Evolutionary conservation across 2,113 vertebrate species (phyloP), one percentile per base, ranked within the genome.

Genomic region (Onychostoma macrolepis): DNA sequence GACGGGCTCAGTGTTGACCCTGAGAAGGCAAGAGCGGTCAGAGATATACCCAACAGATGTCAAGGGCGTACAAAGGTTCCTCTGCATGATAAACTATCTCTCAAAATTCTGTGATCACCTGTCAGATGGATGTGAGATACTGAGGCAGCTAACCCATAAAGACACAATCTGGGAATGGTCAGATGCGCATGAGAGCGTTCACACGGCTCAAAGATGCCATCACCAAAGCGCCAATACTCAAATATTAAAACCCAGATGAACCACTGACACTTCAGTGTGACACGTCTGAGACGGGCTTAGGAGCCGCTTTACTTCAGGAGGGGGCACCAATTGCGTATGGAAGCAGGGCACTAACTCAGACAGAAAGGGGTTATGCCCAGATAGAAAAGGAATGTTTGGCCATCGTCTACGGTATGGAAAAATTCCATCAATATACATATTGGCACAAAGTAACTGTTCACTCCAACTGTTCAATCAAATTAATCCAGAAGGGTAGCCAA

Each of bases 51-150:
- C 74, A 5, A 50, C 36, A 13, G 86, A 88, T 58, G 48, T 86
- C 2, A 90, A 86, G 36, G 88, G 71, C 4, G n/a, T 87, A 2
- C 86, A 87, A 43, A 65, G 79, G 19, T 6, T 89, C 6, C 17
- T 84, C 3, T 67, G 88, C 1, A 86, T 80, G 84, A 65, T 90
- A 19, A 86, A 80, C 33, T 89, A 87, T 15, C 71, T 89, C 1
- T 63, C 74, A 0, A 90, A 89, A 38, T 84, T 89, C 28, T 88
- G 41, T n/a, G 28, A 43, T 1, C 80, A 90, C 15, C 48, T 90
- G 13, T 90, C 80, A 38, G 84, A 88, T 41, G 48, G 77, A 26
- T 89, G 88, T 87, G 78, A 89, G 33, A 41, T 86, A 0, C 30
- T 87, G 15, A 87, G 85, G 19, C 87, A 87, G 33, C 53, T 76